phyloP scores from a whole-genome alignment of 2,888 invertebrate species.

The Tetropium fuscum region DNA sequence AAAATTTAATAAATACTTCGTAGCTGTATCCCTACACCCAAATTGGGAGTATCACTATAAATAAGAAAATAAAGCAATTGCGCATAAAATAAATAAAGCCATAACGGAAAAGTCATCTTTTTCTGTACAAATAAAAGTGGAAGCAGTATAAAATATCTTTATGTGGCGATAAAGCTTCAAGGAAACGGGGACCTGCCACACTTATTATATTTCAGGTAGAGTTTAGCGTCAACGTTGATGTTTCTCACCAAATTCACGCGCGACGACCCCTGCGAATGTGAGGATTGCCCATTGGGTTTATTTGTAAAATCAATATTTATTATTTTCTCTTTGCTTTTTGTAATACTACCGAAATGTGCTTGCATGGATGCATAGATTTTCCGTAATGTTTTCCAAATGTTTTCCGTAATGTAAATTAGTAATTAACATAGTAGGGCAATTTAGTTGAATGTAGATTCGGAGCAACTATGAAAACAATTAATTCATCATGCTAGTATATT shows the following conservation, averaged over 20 bases:
- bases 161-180: slow-evolving; percentile 7
- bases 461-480: too few species aligned
- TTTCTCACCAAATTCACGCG: slow-evolving; percentile 8
- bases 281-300: background rate
- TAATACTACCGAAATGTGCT: too few species aligned
- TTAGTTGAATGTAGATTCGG: too few species aligned
- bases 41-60: background rate
- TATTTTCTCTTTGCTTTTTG: background rate
- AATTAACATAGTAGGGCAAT: too few species aligned
- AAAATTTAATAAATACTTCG: too few species aligned
- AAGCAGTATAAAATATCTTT: slow-evolving; percentile 13
- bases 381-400: too few species aligned
- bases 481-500: too few species aligned
- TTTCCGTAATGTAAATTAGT: too few species aligned
- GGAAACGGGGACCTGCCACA: slow-evolving; percentile 12
- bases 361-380: too few species aligned
- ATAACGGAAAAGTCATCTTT: slow-evolving; percentile 1
- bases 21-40: background rate
- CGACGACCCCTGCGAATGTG: background rate
- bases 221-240: background rate
- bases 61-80: slow-evolving; percentile 17
- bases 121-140: background rate
- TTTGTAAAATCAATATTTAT: slow-evolving; percentile 1
- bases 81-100: slow-evolving; percentile 13
- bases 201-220: slow-evolving; percentile 19